A percentile compares a stretch with the other conserved stretches of the same genome.
Evolutionary conservation across 1,140 invertebrate species (phyloP).

Genomic region (Asbolus verrucosus): DNA sequence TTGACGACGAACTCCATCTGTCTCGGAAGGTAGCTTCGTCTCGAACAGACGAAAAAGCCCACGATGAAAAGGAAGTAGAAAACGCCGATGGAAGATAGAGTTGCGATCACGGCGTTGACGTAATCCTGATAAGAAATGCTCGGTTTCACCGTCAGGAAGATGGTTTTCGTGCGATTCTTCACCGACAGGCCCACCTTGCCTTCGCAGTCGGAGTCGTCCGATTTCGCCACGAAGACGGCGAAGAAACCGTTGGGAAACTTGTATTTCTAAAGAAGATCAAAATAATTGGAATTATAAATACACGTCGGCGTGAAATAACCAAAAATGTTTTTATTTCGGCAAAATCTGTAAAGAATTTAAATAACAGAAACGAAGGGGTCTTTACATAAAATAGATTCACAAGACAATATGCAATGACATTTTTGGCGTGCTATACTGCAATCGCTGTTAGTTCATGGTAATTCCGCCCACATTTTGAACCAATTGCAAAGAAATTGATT

Average conservation of each 20-base stretch:
- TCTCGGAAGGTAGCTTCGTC: slow-evolving; percentile 57
- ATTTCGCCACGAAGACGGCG: slow-evolving; percentile 84
- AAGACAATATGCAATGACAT: too few relatives aligned
- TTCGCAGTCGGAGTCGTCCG: slow-evolving; percentile 78
- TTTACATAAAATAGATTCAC: too few relatives aligned
- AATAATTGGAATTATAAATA: too few relatives aligned
- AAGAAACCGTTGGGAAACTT: slow-evolving; percentile 81
- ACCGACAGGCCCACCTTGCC: slow-evolving; percentile 60
- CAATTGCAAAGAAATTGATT: too few relatives aligned
- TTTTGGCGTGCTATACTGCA: too few relatives aligned
- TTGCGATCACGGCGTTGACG: slow-evolving; percentile 70
- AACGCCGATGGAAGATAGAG: slow-evolving; percentile 68
- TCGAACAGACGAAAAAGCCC: slow-evolving; percentile 67
- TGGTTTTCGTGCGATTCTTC: slow-evolving; percentile 67
- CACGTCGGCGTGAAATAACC: too few relatives aligned
- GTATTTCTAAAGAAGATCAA: slow-evolving; percentile 70
- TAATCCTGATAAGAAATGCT: slow-evolving; percentile 75
- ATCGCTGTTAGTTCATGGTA: too few relatives aligned
- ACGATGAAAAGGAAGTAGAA: slow-evolving; percentile 72
- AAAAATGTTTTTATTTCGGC: too few relatives aligned
- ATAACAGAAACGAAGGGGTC: too few relatives aligned
- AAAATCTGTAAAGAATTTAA: too few relatives aligned
- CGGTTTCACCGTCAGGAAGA: slow-evolving; percentile 69
- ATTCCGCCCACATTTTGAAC: too few relatives aligned
- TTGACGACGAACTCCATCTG: slow-evolving; percentile 58